phyloP scores from a whole-genome alignment of 2,113 vertebrate species.

The Noctilio leporinus region DNA sequence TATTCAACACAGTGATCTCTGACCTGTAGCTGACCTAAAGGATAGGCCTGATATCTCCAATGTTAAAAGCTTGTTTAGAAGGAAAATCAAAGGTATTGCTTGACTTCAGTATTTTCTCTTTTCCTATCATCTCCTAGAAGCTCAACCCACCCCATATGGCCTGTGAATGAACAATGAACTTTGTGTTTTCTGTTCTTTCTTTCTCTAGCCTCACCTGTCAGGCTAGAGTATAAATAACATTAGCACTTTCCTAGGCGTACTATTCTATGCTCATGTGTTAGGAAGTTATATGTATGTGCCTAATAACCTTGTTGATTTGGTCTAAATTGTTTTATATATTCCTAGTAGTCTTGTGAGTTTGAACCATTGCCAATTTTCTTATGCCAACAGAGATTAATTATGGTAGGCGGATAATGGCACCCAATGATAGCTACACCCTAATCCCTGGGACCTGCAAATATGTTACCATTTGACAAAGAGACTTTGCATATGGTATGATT shows the following conservation, averaged over 20 bases:
- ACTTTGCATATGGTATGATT: background rate
- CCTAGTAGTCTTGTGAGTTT: background rate
- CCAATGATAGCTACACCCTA: fast-evolving
- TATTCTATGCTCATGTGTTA: too few species aligned
- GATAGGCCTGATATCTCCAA: background rate
- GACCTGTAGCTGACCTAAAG: background rate
- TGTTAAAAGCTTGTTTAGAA: background rate
- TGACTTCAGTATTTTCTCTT: background rate
- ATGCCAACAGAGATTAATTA: background rate
- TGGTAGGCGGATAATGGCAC: background rate
- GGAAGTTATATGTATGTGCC: fast-evolving
- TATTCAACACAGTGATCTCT: background rate
- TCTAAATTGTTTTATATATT: background rate
- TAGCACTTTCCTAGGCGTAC: background rate
- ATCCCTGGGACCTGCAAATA: background rate
- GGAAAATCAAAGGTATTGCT: background rate
- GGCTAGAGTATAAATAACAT: background rate
- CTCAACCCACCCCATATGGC: background rate
- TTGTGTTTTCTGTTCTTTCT: background rate
- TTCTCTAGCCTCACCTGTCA: background rate
- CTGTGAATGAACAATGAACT: background rate
- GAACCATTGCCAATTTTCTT: background rate
- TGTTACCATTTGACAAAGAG: background rate
- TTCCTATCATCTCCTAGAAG: background rate
- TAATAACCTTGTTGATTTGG: background rate